Evolutionary conservation across 2,797 vertebrate genomes (phyloP), one percentile per base, ranked within the genome.

Genomic region (Fistularia tabacaria): DNA sequence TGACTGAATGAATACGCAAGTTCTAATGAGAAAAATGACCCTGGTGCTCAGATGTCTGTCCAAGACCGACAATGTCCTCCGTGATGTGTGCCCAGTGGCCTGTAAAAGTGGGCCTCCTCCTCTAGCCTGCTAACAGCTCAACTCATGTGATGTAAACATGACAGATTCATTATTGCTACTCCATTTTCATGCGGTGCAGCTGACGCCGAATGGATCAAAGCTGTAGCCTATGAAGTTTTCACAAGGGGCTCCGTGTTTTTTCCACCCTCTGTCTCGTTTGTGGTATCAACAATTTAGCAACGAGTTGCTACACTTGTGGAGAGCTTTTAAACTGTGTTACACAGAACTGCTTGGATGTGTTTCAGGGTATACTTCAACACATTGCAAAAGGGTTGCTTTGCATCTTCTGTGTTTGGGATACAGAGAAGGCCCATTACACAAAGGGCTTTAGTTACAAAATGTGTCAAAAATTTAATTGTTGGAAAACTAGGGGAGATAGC

Each of bases 281-380:
- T 9, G 7, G 15, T 53, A 56, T 25, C 10, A 43, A 13, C 45
- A 46, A 10, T 66, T 65, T 7, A 64, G 42, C 13, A 48, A 36
- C 44, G 3, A 1, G 15, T 1, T 36, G 14, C 69, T 80, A 53
- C 64, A 57, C 41, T 77, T 66, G 52, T 65, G 65, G 47, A 57
- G 37, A 14, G 43, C 43, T 45, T 53, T 45, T 64, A 62, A 38
- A n/a, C 40, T 37, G 14, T 9, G 13, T 14, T 5, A 7, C 45
- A 51, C 62, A 61, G 45, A 59, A 56, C 46, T 41, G 11, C n/a
- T 45, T 46, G 36, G 40, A 25, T 10, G 10, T 36, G 46, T 51
- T 60, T 65, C 38, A 54, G 56, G 25, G 63, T 68, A 59, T 58
- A 5, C 58, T 55, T 59, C 8, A 60, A 74, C 45, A 63, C 67